Conservation (phyloP, 2,888 invertebrate genomes). For the Ormyrus pomaceus region DNA sequence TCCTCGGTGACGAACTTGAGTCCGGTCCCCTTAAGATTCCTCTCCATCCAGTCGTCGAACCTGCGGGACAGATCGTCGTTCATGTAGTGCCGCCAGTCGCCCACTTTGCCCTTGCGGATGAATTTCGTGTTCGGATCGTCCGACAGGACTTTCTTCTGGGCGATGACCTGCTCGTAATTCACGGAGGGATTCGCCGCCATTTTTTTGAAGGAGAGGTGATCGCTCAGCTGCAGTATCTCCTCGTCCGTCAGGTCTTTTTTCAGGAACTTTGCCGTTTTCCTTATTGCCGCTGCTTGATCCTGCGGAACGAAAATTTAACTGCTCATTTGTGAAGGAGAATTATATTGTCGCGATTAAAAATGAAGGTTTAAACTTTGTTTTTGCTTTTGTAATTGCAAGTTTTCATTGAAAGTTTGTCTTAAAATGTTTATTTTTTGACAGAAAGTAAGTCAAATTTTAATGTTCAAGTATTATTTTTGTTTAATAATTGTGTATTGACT, state of each 20-base stretch:
- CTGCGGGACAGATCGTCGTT: slow-evolving; percentile 82
- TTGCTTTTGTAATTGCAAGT: too few relatives aligned
- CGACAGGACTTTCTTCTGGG: slow-evolving; percentile 77
- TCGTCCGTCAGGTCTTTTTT: slow-evolving; percentile 81
- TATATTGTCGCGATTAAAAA: too few relatives aligned
- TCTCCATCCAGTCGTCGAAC: slow-evolving; percentile 85
- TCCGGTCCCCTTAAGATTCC: slow-evolving; percentile 80
- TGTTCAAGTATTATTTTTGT: too few relatives aligned
- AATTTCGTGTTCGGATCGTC: slow-evolving; percentile 79
- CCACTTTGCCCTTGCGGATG: slow-evolving; percentile 87
- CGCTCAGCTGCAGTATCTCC: slow-evolving; percentile 81
- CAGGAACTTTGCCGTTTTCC: slow-evolving; percentile 84
- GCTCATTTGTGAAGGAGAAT: too few relatives aligned
- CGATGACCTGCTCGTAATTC: slow-evolving; percentile 83
- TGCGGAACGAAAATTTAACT: slow-evolving; percentile 60
- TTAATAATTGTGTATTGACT: too few relatives aligned
- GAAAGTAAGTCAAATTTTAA: too few relatives aligned
- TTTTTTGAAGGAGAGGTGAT: slow-evolving; percentile 87
- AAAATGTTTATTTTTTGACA: too few relatives aligned
- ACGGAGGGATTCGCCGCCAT: slow-evolving; percentile 90
- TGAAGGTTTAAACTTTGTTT: too few relatives aligned
- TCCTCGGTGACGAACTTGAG: slow-evolving; percentile 77
- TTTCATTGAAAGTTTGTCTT: too few relatives aligned
- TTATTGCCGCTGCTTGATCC: slow-evolving; percentile 83
- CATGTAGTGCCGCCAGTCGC: slow-evolving; percentile 89